Evolutionary conservation across 30 jellyfish, hydroid and myxozoan species (phyloP), one percentile per base, ranked within the genome.

Genomic region (Aurelia aurita complex sp. Pacific): DNA sequence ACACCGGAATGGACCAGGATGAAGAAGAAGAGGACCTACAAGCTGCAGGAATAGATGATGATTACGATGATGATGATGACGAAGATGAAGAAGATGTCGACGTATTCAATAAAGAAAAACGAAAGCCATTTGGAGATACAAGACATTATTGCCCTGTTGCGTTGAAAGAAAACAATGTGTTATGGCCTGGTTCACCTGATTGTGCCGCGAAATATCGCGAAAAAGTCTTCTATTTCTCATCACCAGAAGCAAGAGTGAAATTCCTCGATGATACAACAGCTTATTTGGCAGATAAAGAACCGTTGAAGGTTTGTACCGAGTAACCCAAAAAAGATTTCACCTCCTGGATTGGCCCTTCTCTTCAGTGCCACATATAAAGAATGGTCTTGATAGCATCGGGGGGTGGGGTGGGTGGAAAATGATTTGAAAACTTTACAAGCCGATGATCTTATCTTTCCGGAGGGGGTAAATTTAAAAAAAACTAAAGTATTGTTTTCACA

Each of bases 1-100:
- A 94, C 85, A 94, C 95, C 42, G 97, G 97, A 17, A 88, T 94
- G 95, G 99, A 94, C 83, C 97, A 94, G 77, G 99, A 94, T 60
- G 99, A 94, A 76, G 99, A 94, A 62, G 99, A 88, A 64, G 99
- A 94, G 73, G 99, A 94, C 68, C 65, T 68, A 3, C 96, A 96
- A 1, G 94, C 94, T 40, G 91, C 62, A 46, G 90, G 55, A 68
- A 91, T 79, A 57, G 98, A 79, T 11, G 97, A 63, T 4, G 13
- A 46, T 46, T 7, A 46, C 8, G 13, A 46, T 46, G 57, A 46
- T 46, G 85, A 73, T 10, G 96, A 89, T 13, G 96, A 91, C 2
- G 92, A 79, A 19, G 97, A 88, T 29, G 87, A 74, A 32, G 92
- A 88, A 15, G 97, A 79, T 54, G 88, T 75, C 2, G 97, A 79